Evolutionary conservation across 2,888 invertebrate genomes (phyloP), one percentile per base, ranked within the genome.

Genomic region (Meta bourneti): DNA sequence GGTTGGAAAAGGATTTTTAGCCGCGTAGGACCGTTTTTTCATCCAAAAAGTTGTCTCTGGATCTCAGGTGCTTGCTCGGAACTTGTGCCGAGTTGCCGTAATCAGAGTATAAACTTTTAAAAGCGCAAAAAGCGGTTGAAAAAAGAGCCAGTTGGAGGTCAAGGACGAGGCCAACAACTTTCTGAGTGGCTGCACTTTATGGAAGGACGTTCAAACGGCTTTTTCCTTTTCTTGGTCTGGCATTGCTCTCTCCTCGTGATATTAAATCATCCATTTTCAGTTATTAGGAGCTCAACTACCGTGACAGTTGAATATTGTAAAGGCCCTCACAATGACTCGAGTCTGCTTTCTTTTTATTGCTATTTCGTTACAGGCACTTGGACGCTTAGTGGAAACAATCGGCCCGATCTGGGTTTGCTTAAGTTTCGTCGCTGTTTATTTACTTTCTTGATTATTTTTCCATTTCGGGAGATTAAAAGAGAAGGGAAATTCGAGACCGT

Each of bases 141-240:
- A 61, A 19, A 6, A 71, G 72, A 81, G 16, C 19, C 34, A 48
- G 69, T 19, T 84, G 52, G 74, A 90, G 84, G 83, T 90, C 83
- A 90, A 84, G 84, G 84, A 19, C 78, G 83, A 83, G 78, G 49
- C 8, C 71, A 71, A 34, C 79, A 34, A 71, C 79, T 82, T 75
- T 77, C 20, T 48, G 20, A 90, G 89, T 90, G 89, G 78, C 78
- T 61, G 89, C 78, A 84, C 89, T 90, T 83, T 54, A 90, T 84
- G 83, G 89, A 78, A 78, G 89, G 89, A 83, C 78, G 83, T 84
- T 77, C 54, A 72, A 84, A 84, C 78, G 71, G 89, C 61, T 71
- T 80, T 72, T 49, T 87, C 16, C 61, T 61, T 61, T 16, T 61
- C 34, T 34, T 34, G 34, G 61, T 61, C 61, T 61, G 61, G 61